Evolutionary conservation across 2,888 invertebrate species (phyloP).

Genomic region (Notocelia uddmanniana): DNA sequence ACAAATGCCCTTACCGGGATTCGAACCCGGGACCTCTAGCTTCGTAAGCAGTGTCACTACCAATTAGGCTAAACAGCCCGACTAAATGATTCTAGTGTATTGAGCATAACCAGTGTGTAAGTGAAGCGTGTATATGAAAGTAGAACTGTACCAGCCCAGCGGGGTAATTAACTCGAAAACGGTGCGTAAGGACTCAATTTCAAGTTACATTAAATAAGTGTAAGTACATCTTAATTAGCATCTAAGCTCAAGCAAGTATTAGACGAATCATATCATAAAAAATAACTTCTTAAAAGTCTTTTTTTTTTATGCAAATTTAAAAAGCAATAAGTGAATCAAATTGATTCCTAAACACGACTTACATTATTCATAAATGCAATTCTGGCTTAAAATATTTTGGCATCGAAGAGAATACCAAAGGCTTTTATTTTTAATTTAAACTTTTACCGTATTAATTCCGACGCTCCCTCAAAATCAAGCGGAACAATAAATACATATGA

Average conservation of each 20-base stretch:
- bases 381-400: conserved; percentile 20
- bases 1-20: no score
- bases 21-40: no score
- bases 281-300: conserved; percentile 16
- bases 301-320: conserved; percentile 43
- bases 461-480: neutral
- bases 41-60: no score
- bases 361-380: conserved; percentile 44
- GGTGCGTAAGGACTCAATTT: no score
- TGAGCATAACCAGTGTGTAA: no score
- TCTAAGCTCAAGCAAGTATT: neutral
- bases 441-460: neutral
- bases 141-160: no score
- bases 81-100: no score
- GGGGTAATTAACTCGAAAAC: no score
- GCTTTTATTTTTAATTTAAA: neutral
- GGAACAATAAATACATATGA: neutral
- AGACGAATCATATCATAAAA: conserved; percentile 25
- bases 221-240: no score
- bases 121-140: no score
- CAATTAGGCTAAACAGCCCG: no score
- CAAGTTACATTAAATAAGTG: neutral
- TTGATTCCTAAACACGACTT: conserved; percentile 44
- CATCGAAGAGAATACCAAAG: neutral
- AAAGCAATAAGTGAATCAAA: conserved; percentile 39